phyloP scores from a whole-genome alignment of 2,888 invertebrate species.

The Lasioglossum pauxillum region DNA sequence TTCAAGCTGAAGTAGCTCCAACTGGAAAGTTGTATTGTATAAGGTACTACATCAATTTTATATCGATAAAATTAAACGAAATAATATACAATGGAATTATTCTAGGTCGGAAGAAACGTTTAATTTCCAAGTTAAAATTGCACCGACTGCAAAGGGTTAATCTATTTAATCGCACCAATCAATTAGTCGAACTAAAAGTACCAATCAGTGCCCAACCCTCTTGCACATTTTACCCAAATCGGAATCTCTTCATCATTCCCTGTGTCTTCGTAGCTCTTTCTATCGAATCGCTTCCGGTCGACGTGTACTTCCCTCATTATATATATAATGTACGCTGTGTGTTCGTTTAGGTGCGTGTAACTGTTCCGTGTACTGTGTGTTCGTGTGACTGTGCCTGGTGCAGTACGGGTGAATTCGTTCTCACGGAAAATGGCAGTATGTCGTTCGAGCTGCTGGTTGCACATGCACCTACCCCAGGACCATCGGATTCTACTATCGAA shows the following conservation, averaged over 20 bases:
- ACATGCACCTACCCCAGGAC: slow-evolving; percentile 83
- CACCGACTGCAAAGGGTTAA: no score
- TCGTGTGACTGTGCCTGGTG: slow-evolving; percentile 18
- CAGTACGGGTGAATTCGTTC: slow-evolving; percentile 32
- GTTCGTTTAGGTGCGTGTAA: not conserved
- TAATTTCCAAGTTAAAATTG: no score
- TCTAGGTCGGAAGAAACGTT: no score
- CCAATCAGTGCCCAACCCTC: not conserved
- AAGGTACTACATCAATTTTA: no score
- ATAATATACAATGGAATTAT: no score
- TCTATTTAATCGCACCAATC: not conserved
- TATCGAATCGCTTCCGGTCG: slow-evolving; percentile 16
- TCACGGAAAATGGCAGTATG: slow-evolving; percentile 67
- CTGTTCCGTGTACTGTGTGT: slow-evolving; percentile 2
- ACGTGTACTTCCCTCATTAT: slow-evolving; percentile 16
- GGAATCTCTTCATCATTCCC: slow-evolving; percentile 15
- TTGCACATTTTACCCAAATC: not conserved
- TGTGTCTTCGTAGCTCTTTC: not conserved
- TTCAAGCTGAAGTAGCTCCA: no score
- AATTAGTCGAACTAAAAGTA: not conserved
- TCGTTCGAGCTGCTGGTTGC: slow-evolving; percentile 73
- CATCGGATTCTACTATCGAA: slow-evolving; percentile 73
- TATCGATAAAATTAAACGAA: no score
- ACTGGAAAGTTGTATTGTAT: no score
- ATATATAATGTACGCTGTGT: slow-evolving; percentile 8